Evolutionary conservation across 2,797 vertebrate species (phyloP).

Genomic region (Protosalanx chinensis): DNA sequence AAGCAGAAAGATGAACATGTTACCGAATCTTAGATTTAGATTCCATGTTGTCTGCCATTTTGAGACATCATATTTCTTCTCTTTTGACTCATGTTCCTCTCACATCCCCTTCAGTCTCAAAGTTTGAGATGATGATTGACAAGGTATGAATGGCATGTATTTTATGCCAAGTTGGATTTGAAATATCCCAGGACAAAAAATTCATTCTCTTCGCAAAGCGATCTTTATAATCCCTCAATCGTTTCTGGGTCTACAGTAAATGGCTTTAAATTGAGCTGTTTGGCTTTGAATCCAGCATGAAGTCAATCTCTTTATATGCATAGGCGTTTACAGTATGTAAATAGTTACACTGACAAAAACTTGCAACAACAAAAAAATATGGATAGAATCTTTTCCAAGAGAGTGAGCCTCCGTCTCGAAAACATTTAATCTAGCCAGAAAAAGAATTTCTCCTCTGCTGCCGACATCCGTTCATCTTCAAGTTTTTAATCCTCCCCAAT

Average conservation of each 20-base stretch:
- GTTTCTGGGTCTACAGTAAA: conserved; percentile 47
- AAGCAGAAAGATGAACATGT: no score
- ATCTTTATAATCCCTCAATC: conserved; percentile 58
- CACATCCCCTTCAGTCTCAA: conserved; percentile 40
- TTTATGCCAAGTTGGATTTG: conserved; percentile 54
- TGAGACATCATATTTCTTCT: conserved; percentile 30
- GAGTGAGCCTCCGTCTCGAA: conserved; percentile 31
- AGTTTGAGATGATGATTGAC: conserved; percentile 52
- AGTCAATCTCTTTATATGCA: conserved; percentile 22
- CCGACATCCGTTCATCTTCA: conserved; percentile 29
- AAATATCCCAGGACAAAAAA: conserved; percentile 56
- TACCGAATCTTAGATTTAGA: no score
- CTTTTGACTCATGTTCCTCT: conserved; percentile 34
- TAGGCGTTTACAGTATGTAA: conserved; percentile 22
- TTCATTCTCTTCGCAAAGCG: conserved; percentile 41
- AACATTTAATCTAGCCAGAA: conserved; percentile 31
- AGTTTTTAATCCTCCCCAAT: conserved; percentile 13
- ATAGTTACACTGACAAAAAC: conserved; percentile 34
- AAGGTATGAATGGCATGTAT: conserved; percentile 47
- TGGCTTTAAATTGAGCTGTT: conserved; percentile 40
- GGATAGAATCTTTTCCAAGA: conserved; percentile 20
- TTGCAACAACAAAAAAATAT: conserved; percentile 11
- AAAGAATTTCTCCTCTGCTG: conserved; percentile 20
- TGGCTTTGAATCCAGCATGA: conserved; percentile 24
- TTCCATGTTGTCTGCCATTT: no score